Percentiles rank a stretch among this genome's conserved stretches.
Evolutionary conservation across 2,113 vertebrate genomes (phyloP).

Genomic region (Cercocebus atys): DNA sequence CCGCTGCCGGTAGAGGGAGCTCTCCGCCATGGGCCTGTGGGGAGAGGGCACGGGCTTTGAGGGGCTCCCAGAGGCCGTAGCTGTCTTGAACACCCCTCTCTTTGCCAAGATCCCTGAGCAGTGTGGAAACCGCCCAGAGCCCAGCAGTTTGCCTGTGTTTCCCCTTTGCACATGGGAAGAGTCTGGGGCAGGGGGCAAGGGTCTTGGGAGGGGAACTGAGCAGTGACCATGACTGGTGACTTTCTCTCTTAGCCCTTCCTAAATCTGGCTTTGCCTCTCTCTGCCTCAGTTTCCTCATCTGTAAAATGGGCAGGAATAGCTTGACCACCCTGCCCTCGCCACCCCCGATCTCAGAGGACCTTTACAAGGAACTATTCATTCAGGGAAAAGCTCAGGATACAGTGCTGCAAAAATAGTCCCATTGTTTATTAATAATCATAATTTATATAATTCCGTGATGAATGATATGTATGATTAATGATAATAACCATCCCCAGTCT

Average conservation of each 20-base stretch:
- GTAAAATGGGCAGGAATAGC: not conserved
- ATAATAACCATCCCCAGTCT: not conserved
- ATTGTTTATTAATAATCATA: not conserved
- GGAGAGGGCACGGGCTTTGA: not conserved
- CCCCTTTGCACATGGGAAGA: not conserved
- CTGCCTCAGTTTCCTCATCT: constrained; percentile 19
- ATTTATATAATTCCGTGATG: not conserved
- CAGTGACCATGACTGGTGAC: not conserved
- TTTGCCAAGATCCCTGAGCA: not conserved
- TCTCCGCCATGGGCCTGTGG: constrained; percentile 77
- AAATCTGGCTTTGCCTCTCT: not conserved
- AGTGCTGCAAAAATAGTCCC: not conserved
- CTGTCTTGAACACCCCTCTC: not conserved
- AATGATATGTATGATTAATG: not conserved
- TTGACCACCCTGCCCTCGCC: not conserved
- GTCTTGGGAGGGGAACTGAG: not conserved
- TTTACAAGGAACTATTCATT: not conserved
- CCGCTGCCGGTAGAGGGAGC: constrained; percentile 79
- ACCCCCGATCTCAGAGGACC: not conserved
- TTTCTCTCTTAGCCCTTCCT: not conserved
- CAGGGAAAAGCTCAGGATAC: not conserved
- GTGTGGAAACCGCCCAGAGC: not conserved
- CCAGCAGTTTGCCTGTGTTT: not conserved
- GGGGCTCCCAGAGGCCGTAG: not conserved
- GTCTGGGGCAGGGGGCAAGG: not conserved